Conservation (phyloP, 2,888 invertebrate species). For the Drosophila subsilvestris region DNA sequence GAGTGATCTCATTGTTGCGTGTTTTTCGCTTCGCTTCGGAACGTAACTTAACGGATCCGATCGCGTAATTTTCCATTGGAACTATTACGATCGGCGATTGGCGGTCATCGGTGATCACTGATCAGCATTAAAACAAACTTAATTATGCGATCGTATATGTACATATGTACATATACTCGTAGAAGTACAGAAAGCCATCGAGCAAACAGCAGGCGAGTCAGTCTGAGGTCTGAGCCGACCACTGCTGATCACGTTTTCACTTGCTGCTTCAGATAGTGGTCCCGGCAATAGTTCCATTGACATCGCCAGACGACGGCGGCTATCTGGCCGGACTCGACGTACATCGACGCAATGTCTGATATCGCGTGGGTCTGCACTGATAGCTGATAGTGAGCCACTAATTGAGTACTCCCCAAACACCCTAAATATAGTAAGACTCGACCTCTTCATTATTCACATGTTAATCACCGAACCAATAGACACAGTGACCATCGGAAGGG, state of each 20-base stretch:
- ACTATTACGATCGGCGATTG: constrained; percentile 27
- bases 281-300: constrained; percentile 44
- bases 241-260: constrained; percentile 44
- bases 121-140: constrained; percentile 59
- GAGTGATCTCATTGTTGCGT: constrained; percentile 22
- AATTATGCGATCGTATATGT: constrained; percentile 79
- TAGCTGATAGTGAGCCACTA: constrained; percentile 14
- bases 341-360: constrained; percentile 35
- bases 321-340: constrained; percentile 19
- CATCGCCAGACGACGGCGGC: constrained; percentile 39
- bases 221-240: constrained; percentile 27
- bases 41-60: constrained; percentile 34
- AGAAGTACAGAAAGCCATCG: constrained; percentile 23
- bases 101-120: constrained; percentile 15
- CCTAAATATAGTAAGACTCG: constrained; percentile 36
- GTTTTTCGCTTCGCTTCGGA: constrained; percentile 6
- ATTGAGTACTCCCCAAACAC: constrained; percentile 36
- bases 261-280: constrained; percentile 34
- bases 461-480: constrained; percentile 41
- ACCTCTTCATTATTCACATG: constrained; percentile 41
- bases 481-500: background rate
- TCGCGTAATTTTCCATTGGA: constrained; percentile 73
- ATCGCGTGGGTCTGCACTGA: constrained; percentile 16
- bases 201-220: constrained; percentile 24
- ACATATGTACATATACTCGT: constrained; percentile 44